Conservation (phyloP, 2,797 vertebrate species). For the Anolis apletophallus region DNA sequence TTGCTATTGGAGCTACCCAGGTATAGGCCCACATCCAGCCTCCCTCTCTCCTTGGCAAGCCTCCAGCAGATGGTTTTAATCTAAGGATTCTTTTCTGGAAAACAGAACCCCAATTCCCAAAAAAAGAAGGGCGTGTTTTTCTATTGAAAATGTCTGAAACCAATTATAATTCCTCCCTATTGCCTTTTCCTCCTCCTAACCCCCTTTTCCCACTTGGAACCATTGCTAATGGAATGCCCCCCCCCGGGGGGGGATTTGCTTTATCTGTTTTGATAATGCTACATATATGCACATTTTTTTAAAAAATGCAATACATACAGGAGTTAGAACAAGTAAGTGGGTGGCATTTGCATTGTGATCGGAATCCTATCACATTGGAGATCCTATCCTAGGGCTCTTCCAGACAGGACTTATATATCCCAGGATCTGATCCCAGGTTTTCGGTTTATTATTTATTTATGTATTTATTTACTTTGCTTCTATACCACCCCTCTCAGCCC, state of each 20-base stretch:
- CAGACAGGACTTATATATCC: no score
- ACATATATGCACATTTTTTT: no score
- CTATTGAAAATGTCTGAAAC: background rate
- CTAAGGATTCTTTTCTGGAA: background rate
- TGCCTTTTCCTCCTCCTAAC: background rate
- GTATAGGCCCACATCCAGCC: background rate
- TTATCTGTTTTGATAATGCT: background rate
- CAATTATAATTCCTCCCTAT: no score
- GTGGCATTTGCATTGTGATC: accelerated
- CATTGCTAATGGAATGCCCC: background rate
- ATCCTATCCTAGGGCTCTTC: no score
- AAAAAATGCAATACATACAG: no score
- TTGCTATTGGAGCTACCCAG: background rate
- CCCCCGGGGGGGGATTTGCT: background rate
- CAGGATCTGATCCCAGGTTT: no score
- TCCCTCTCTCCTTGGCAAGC: background rate
- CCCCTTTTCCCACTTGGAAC: background rate
- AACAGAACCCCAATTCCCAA: background rate
- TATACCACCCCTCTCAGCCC: no score
- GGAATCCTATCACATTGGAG: background rate
- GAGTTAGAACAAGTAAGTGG: background rate
- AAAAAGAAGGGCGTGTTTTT: background rate
- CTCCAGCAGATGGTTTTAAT: constrained; percentile 1
- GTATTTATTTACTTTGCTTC: no score
- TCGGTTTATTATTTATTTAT: no score